These are phyloP conservation scores for Drosophila aldrichi DNA, from an alignment of 2,888 invertebrate species.

Conservation along the genomic window DNA sequence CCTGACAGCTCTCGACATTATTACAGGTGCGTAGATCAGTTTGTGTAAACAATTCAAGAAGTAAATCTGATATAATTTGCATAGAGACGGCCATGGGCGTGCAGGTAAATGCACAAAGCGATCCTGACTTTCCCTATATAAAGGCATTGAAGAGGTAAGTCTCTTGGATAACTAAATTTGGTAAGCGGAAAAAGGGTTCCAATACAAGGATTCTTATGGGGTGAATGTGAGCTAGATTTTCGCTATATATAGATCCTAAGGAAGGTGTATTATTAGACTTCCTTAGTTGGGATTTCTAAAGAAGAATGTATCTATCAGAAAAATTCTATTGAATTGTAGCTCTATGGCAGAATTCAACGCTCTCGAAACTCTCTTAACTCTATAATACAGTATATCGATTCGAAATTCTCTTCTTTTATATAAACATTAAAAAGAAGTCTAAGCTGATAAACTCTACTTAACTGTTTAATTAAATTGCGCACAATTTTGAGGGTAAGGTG, in stretches of 20 bases:
- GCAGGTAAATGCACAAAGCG: slow-evolving; percentile 86
- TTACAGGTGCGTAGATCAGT: slow-evolving; percentile 72
- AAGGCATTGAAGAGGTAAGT: slow-evolving; percentile 88
- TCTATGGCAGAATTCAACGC: too few relatives aligned
- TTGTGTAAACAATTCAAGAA: neutral
- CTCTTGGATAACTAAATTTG: neutral
- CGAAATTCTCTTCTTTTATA: neutral
- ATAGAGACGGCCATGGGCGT: slow-evolving; percentile 79
- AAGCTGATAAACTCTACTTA: neutral
- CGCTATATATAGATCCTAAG: neutral
- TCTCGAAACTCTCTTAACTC: neutral
- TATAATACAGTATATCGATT: neutral
- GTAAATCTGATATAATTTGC: neutral
- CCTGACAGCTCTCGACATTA: slow-evolving; percentile 87
- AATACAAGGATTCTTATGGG: neutral
- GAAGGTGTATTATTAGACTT: too few relatives aligned
- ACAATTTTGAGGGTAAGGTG: neutral
- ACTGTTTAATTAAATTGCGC: neutral
- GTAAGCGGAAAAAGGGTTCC: neutral
- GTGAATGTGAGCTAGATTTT: neutral
- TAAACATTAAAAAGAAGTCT: neutral
- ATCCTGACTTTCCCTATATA: slow-evolving; percentile 89
- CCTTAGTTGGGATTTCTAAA: too few relatives aligned
- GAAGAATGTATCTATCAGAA: too few relatives aligned
- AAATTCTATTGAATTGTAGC: too few relatives aligned